Conservation (phyloP, 2,797 vertebrate genomes). For the Poliocrania exsul region DNA sequence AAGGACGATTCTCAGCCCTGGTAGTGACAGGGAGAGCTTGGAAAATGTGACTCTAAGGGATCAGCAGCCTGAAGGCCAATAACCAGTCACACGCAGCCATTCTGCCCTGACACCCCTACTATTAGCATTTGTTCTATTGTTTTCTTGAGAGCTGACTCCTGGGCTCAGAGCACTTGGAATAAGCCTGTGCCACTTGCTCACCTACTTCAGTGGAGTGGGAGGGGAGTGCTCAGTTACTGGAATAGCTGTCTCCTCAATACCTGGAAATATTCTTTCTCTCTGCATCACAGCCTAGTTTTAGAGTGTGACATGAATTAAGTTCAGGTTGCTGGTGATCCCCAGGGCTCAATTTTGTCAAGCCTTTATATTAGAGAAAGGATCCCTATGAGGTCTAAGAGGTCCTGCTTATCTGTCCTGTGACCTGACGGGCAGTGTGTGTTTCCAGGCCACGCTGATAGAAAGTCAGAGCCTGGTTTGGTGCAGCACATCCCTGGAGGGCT, state of each 20-base stretch:
- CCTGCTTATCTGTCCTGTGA: background rate
- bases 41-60: background rate
- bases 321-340: background rate
- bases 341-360: background rate
- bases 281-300: background rate
- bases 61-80: background rate
- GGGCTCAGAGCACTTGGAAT: background rate
- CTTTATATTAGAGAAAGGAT: background rate
- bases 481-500: background rate
- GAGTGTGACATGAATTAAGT: background rate
- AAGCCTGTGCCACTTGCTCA: background rate
- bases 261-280: background rate
- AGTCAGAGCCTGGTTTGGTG: background rate
- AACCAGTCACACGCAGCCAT: background rate
- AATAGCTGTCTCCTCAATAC: slow-evolving; percentile 9
- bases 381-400: background rate
- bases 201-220: background rate
- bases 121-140: background rate
- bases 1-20: background rate
- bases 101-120: background rate
- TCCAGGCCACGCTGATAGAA: background rate
- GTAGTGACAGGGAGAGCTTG: background rate
- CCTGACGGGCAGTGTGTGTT: background rate
- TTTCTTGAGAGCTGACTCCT: background rate
- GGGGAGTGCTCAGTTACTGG: background rate